Conservation (phyloP, 2,888 invertebrate genomes). For the Hartigia nigra region DNA sequence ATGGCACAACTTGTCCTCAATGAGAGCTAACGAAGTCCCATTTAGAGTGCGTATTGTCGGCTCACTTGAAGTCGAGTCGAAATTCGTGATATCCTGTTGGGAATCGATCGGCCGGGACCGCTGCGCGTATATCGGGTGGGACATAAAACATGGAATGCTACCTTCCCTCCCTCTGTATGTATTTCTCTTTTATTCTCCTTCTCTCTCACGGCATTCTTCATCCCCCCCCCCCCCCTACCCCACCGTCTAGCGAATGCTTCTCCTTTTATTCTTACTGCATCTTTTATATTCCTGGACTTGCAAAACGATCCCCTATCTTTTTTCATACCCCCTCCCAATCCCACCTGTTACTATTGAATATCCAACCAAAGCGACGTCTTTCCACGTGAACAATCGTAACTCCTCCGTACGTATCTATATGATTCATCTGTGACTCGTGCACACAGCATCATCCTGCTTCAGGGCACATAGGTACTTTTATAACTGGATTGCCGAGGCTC, state of each 20-base stretch:
- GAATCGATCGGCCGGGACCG: background rate
- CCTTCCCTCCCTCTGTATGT: background rate
- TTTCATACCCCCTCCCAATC: background rate
- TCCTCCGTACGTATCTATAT: background rate
- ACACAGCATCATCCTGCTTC: background rate
- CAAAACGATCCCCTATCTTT: background rate
- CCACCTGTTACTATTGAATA: background rate
- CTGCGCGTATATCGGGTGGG: background rate
- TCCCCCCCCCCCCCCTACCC: background rate
- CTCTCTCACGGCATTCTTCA: background rate
- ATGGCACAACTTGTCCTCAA: background rate
- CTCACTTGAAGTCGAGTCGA: background rate
- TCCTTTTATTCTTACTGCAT: background rate
- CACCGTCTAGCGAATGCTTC: background rate
- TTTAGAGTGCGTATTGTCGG: background rate
- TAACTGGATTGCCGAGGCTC: background rate
- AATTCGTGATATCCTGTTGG: background rate
- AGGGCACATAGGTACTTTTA: background rate
- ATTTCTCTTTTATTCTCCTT: background rate
- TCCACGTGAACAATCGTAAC: background rate
- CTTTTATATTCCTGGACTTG: background rate
- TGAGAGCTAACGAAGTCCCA: background rate
- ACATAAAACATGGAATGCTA: background rate
- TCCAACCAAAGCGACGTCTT: background rate
- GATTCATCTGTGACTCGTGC: background rate